Percentiles rank a stretch among this genome's conserved stretches.
phyloP scores from a whole-genome alignment of 2,797 vertebrate genomes.

The Catamblyrhynchus diadema region DNA sequence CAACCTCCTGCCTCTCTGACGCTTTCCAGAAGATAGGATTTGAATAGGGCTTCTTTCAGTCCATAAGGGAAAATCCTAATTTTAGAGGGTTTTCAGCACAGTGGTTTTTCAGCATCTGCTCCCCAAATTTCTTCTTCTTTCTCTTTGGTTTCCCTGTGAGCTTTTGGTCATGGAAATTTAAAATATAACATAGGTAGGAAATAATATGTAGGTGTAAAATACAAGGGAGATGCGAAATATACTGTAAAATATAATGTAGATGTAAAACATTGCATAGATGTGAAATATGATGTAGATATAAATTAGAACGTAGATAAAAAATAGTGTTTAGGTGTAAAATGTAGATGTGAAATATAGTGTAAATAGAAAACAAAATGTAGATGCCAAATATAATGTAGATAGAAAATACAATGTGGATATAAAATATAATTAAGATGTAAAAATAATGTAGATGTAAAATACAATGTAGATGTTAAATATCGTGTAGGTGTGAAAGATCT shows the following conservation, averaged over 20 bases:
- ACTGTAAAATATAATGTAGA: neutral
- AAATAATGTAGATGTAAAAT: neutral
- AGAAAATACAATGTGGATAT: neutral
- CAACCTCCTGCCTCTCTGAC: constrained; percentile 44
- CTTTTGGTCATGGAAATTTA: neutral
- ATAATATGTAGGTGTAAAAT: neutral
- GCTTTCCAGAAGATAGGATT: constrained; percentile 57
- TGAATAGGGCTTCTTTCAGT: constrained; percentile 44
- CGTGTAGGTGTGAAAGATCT: neutral
- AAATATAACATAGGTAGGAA: neutral
- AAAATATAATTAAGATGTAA: neutral
- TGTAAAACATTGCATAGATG: no score
- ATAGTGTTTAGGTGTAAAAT: no score
- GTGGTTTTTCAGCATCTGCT: neutral
- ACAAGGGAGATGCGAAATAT: neutral
- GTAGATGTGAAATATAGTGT: no score
- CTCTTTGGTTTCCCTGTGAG: neutral
- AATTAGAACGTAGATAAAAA: neutral
- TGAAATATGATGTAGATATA: neutral
- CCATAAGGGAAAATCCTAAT: neutral
- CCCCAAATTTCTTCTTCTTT: neutral
- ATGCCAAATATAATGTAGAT: no score
- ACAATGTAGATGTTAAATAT: neutral
- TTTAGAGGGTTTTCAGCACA: neutral
- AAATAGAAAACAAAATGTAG: neutral